Evolutionary conservation across 2,113 vertebrate species (phyloP).

Genomic region (Atherinomorus stipes): DNA sequence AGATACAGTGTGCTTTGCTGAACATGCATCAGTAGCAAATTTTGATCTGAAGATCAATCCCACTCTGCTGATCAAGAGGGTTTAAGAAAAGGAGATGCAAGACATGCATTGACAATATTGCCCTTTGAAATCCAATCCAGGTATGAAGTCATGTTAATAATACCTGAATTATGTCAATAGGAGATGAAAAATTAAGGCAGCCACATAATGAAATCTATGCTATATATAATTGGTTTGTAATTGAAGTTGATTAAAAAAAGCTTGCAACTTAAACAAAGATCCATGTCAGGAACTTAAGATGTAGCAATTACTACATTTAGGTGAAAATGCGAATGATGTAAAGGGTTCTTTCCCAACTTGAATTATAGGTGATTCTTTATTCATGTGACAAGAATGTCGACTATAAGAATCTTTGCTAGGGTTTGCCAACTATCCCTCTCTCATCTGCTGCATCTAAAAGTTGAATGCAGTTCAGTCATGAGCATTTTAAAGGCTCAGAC

Average conservation of each 20-base stretch:
- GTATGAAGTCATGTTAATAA: background rate
- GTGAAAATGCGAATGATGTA: too few species aligned
- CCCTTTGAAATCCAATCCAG: background rate
- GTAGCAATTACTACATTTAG: too few species aligned
- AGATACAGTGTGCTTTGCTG: slow-evolving; percentile 34
- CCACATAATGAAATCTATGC: too few species aligned
- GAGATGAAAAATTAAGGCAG: too few species aligned
- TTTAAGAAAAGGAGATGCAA: slow-evolving; percentile 1
- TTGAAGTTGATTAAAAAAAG: too few species aligned
- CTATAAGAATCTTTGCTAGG: too few species aligned
- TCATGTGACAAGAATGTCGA: too few species aligned
- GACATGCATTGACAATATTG: slow-evolving; percentile 7
- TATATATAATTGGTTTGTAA: too few species aligned
- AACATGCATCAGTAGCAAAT: slow-evolving; percentile 40
- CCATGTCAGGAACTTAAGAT: too few species aligned
- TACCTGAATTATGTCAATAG: background rate
- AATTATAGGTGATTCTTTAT: too few species aligned
- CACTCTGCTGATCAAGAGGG: slow-evolving; percentile 6
- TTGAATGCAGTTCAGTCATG: slow-evolving; percentile 1
- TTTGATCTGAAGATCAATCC: slow-evolving; percentile 53
- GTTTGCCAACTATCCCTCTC: background rate
- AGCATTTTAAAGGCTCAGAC: slow-evolving; percentile 2
- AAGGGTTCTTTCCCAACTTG: too few species aligned
- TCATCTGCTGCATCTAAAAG: background rate
- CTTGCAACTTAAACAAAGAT: too few species aligned